Percentiles rank a stretch among this genome's conserved stretches.
phyloP scores from a whole-genome alignment of 2,797 vertebrate genomes.

The Clarias laeviceps region DNA sequence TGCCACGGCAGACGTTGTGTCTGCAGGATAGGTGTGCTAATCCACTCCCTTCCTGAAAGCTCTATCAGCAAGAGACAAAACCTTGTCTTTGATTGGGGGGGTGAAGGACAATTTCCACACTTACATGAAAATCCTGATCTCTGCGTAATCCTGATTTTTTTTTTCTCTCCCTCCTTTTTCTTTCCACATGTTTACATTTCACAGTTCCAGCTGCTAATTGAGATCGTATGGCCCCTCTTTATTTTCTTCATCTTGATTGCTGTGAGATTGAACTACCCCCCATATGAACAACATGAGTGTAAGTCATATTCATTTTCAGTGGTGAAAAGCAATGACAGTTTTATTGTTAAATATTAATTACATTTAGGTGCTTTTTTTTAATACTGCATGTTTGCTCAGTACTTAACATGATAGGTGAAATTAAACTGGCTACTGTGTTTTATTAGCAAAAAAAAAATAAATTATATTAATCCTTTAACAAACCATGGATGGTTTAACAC shows the following conservation, averaged over 20 bases:
- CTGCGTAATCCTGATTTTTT: not conserved
- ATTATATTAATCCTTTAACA: not conserved
- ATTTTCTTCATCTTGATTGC: conserved; percentile 97
- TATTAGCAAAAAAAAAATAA: not conserved
- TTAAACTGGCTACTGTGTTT: conserved; percentile 15
- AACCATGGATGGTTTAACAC: not conserved
- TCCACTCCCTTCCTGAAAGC: conserved; percentile 26
- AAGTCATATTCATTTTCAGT: conserved; percentile 70
- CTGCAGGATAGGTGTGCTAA: conserved; percentile 34
- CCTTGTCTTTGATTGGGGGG: conserved; percentile 7
- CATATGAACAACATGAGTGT: conserved; percentile 98
- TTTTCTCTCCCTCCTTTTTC: conserved; percentile 24
- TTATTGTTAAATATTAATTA: not conserved
- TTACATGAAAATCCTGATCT: conserved; percentile 48
- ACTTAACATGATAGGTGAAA: not conserved
- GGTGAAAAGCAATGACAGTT: not conserved
- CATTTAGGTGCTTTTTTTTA: conserved; percentile 2
- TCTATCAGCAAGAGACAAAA: conserved; percentile 35
- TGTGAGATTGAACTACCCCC: conserved; percentile 90
- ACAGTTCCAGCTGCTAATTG: conserved; percentile 90
- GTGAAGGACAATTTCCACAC: conserved; percentile 22
- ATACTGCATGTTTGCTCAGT: not conserved
- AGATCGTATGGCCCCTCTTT: conserved; percentile 93
- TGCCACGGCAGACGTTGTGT: conserved; percentile 21
- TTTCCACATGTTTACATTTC: conserved; percentile 54